phyloP scores from a whole-genome alignment of 1,140 invertebrate genomes.

The Tetraneura akinire region DNA sequence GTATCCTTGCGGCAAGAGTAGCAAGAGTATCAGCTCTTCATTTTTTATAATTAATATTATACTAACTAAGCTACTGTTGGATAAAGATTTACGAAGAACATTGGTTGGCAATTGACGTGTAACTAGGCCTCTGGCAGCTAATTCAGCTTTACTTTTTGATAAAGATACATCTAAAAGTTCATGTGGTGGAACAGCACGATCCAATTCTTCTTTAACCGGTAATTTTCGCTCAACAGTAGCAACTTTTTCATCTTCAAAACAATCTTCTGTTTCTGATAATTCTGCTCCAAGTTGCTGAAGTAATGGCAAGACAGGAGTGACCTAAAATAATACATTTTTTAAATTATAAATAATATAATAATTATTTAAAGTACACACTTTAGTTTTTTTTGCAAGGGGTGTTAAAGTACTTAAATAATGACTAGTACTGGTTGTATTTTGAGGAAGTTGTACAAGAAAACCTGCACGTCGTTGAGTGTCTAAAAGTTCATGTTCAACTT shows the following conservation, averaged over 20 bases:
- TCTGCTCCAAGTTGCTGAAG: slow-evolving; percentile 68
- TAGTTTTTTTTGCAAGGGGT: slow-evolving; percentile 22
- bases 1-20: too few species aligned
- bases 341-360: not conserved
- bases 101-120: slow-evolving; percentile 63
- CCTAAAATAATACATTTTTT: slow-evolving; percentile 39
- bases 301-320: slow-evolving; percentile 59
- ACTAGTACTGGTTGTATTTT: slow-evolving; percentile 68
- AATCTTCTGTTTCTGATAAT: slow-evolving; percentile 72
- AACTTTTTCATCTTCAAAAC: slow-evolving; percentile 73
- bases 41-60: not conserved
- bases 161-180: slow-evolving; percentile 84
- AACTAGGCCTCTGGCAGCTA: slow-evolving; percentile 69
- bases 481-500: slow-evolving; percentile 70
- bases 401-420: slow-evolving; percentile 34
- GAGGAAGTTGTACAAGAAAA: slow-evolving; percentile 78
- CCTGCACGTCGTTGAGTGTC: slow-evolving; percentile 86
- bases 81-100: slow-evolving; percentile 61
- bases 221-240: slow-evolving; percentile 75
- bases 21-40: too few species aligned
- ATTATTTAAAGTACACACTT: slow-evolving; percentile 1
- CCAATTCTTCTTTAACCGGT: slow-evolving; percentile 76
- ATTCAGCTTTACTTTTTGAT: slow-evolving; percentile 83
- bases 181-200: slow-evolving; percentile 80
- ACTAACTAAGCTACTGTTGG: slow-evolving; percentile 69